Evolutionary conservation across 2,888 invertebrate genomes (phyloP).

Genomic region (Cantharis nigra): DNA sequence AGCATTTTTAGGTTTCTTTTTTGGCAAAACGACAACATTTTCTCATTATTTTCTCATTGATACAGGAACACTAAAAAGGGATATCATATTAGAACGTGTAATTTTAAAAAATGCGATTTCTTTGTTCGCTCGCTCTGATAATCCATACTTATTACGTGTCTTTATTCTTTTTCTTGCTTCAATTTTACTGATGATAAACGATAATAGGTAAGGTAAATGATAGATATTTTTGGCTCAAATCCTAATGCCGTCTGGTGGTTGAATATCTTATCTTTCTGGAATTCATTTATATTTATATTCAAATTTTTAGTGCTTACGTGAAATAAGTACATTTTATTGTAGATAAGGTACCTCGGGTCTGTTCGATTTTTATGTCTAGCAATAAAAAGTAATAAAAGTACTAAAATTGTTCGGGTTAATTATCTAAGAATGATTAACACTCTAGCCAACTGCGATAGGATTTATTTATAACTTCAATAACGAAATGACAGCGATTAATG

Average conservation of each 20-base stretch:
- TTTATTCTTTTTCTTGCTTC: slow-evolving; percentile 52
- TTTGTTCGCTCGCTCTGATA: slow-evolving; percentile 50
- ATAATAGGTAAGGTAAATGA: slow-evolving; percentile 54
- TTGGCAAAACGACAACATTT: slow-evolving; percentile 26
- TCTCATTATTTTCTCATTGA: slow-evolving; percentile 18
- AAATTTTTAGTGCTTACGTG: background rate
- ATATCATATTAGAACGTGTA: slow-evolving; percentile 32
- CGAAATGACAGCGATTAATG: slow-evolving; percentile 38
- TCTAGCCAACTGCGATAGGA: slow-evolving; percentile 35
- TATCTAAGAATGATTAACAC: slow-evolving; percentile 38
- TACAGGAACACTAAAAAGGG: slow-evolving; percentile 30
- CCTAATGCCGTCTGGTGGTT: slow-evolving; percentile 3
- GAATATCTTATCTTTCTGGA: background rate
- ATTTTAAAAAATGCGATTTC: slow-evolving; percentile 35
- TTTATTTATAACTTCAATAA: slow-evolving; percentile 40
- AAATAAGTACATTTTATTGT: background rate
- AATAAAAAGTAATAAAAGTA: slow-evolving; percentile 10
- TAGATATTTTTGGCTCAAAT: slow-evolving; percentile 38
- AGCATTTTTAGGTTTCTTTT: slow-evolving; percentile 49
- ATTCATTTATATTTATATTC: background rate
- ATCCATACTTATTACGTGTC: slow-evolving; percentile 56
- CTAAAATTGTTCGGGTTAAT: slow-evolving; percentile 32
- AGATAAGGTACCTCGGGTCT: slow-evolving; percentile 8
- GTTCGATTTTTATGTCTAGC: slow-evolving; percentile 16
- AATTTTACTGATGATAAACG: slow-evolving; percentile 52